Evolutionary conservation across 2,888 invertebrate species (phyloP).

Genomic region (Aleiodes testaceus): DNA sequence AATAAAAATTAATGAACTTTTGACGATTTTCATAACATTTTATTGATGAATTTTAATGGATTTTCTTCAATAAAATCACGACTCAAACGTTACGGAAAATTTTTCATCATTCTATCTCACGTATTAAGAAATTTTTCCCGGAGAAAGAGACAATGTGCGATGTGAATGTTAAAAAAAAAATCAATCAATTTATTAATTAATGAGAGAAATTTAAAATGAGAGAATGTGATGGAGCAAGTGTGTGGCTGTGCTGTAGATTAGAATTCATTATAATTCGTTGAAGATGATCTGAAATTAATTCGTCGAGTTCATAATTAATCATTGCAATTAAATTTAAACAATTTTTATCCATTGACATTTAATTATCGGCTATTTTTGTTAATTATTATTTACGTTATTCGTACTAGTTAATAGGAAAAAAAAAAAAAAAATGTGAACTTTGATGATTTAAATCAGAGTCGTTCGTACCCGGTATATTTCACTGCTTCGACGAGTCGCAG

Average conservation of each 20-base stretch:
- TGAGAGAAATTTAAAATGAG: constrained; percentile 38
- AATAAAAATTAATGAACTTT: neutral
- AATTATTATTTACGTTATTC: neutral
- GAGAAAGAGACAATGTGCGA: constrained; percentile 24
- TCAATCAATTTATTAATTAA: constrained; percentile 47
- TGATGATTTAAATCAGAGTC: constrained; percentile 47
- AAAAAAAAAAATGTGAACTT: constrained; percentile 32
- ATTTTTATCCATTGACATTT: constrained; percentile 5
- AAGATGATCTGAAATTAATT: constrained; percentile 46
- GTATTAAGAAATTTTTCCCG: constrained; percentile 31
- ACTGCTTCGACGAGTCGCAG: constrained; percentile 71
- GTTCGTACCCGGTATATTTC: constrained; percentile 62
- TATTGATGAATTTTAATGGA: neutral
- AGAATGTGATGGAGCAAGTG: constrained; percentile 68
- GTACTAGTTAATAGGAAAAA: constrained; percentile 3
- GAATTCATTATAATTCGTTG: constrained; percentile 45
- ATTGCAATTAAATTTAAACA: constrained; percentile 4
- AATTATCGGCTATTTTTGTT: neutral
- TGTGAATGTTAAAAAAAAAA: constrained; percentile 45
- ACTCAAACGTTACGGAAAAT: constrained; percentile 11
- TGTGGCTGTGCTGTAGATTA: constrained; percentile 72
- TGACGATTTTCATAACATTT: constrained; percentile 15
- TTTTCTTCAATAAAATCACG: constrained; percentile 10
- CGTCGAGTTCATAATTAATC: constrained; percentile 21
- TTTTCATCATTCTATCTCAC: constrained; percentile 10